Evolutionary conservation across 2,113 vertebrate species (phyloP).

Genomic region (Periophthalmus modestus): DNA sequence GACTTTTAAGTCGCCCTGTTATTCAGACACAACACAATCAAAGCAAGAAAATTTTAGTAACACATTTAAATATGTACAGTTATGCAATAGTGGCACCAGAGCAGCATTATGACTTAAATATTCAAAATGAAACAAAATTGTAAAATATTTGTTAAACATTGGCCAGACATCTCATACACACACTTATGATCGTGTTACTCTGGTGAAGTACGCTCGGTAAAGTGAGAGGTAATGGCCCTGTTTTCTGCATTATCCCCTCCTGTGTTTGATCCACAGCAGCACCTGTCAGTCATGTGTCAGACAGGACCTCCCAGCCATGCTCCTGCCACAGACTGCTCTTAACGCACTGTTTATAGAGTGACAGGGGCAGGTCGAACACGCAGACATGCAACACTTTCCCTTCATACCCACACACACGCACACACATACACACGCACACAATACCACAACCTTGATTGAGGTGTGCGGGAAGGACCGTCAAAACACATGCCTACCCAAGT

Average conservation of each 20-base stretch:
- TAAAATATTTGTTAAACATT: no score
- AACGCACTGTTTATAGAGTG: background rate
- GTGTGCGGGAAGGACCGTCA: background rate
- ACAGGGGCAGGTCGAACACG: background rate
- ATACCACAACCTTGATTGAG: background rate
- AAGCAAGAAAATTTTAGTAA: no score
- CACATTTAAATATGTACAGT: no score
- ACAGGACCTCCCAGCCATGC: background rate
- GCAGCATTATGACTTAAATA: no score
- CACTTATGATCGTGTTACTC: background rate
- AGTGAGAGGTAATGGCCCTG: background rate
- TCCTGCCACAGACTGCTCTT: background rate
- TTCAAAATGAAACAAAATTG: no score
- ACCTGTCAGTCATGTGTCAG: slow-evolving; percentile 6
- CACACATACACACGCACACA: no score
- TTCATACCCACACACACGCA: no score
- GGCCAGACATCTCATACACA: no score
- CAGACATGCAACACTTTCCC: background rate
- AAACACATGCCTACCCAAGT: background rate
- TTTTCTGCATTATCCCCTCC: background rate
- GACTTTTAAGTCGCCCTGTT: no score
- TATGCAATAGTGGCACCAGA: no score
- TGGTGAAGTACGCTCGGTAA: background rate
- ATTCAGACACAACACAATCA: no score
- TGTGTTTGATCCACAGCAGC: background rate